Evolutionary conservation across 1,140 invertebrate genomes (phyloP).

Genomic region (Parapsyche elsis): DNA sequence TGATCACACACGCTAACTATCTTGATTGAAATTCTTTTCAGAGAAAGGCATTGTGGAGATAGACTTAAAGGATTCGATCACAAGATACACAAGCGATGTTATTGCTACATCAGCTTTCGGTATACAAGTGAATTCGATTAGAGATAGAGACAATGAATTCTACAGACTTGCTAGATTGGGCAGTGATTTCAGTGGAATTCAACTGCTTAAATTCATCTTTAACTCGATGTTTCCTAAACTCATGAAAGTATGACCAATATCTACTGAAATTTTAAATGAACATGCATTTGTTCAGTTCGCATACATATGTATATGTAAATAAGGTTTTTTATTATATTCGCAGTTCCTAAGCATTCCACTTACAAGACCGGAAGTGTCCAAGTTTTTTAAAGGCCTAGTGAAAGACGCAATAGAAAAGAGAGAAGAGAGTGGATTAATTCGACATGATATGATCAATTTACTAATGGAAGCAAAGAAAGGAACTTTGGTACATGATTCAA

Average conservation of each 20-base stretch:
- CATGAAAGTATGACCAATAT: not conserved
- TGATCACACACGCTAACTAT: too few relatives aligned
- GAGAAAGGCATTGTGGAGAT: conserved; percentile 43
- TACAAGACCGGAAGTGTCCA: conserved; percentile 22
- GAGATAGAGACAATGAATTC: conserved; percentile 58
- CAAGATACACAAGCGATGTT: conserved; percentile 62
- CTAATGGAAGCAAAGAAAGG: conserved; percentile 61
- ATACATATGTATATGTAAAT: too few relatives aligned
- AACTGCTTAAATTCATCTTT: not conserved
- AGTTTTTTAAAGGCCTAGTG: conserved; percentile 58
- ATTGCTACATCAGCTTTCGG: conserved; percentile 64
- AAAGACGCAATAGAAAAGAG: conserved; percentile 56
- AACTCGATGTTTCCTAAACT: not conserved
- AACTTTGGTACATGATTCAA: conserved; percentile 49
- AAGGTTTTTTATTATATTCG: not conserved
- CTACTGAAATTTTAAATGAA: too few relatives aligned
- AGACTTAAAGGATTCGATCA: conserved; percentile 61
- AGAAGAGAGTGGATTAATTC: conserved; percentile 58
- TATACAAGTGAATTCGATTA: conserved; percentile 57
- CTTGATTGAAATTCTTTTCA: too few relatives aligned
- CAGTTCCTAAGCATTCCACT: not conserved
- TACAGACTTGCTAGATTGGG: conserved; percentile 54
- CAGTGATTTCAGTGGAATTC: conserved; percentile 53
- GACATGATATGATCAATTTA: conserved; percentile 65
- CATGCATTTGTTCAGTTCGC: too few relatives aligned